Base-by-base conservation (phyloP, 2,888 invertebrate genomes). In the Nymphalis urticae region DNA sequence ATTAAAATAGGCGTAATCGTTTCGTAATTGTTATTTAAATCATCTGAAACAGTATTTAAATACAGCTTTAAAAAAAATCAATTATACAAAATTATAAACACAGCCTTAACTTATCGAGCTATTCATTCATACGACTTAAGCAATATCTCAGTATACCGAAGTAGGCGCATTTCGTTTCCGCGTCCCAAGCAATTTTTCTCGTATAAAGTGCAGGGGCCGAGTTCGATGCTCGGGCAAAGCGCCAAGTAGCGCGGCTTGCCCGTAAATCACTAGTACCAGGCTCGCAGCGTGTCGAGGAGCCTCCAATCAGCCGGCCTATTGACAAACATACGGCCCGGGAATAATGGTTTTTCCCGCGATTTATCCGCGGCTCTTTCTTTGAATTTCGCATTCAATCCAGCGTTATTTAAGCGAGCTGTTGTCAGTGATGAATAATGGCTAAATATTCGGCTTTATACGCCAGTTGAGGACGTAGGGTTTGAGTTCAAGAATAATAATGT, bases 221-320 rank as follows among this genome's bases (percentile, higher is more conserved):
- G 85, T 87, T 86, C 85, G 86, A 85, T 81, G 83, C 79, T 83
- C 85, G 87, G 89, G 89, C 89, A 87, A 51, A 72, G 76, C 78
- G 89, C 89, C 90, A 89, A 90, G 85, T 86, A 81, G 86, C 84
- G 81, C 85, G 83, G 81, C 80, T 80, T 80, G 82, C 80, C 82
- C 81, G 85, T 87, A 87, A 87, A 86, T 85, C 85, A 84, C 79
- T 77, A 66, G 81, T 84, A 88, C 86, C 84, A 86, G 84, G 85
- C 82, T 82, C 79, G 79, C 84, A 88, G 85, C 80, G 84, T 81
- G 77, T 76, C 80, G 83, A 85, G 82, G 84, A 88, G 88, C 81
- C 83, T 77, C 86, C 89, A 90, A 90, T 90, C 90, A 90, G 84
- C 82, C 86, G 84, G 83, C 80, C 86, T 88, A 90, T 90, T 90